phyloP scores from a whole-genome alignment of 1,140 invertebrate genomes.

The Drosophila bocqueti region DNA sequence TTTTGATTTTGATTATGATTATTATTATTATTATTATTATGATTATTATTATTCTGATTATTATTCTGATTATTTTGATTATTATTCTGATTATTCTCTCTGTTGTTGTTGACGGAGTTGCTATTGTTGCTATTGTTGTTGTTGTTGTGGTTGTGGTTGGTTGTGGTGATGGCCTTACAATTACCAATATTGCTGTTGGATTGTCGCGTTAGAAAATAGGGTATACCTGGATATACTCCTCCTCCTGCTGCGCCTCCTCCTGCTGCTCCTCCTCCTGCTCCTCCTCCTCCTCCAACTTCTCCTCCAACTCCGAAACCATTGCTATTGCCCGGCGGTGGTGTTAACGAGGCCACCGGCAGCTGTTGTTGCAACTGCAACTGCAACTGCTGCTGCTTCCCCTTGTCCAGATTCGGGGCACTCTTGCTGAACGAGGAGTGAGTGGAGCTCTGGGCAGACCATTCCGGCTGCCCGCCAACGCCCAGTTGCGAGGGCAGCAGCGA shows the following conservation, averaged over 20 bases:
- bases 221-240: conserved; percentile 61
- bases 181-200: conserved; percentile 43
- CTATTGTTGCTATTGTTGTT: conserved; percentile 27
- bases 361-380: conserved; percentile 27
- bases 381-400: conserved; percentile 84
- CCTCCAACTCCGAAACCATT: conserved; percentile 19
- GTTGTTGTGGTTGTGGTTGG: conserved; percentile 13
- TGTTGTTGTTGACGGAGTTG: conserved; percentile 39
- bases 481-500: conserved; percentile 88
- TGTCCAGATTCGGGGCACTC: conserved; percentile 93
- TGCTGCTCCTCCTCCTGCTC: background rate
- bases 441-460: conserved; percentile 82
- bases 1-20: conserved; percentile 33
- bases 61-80: conserved; percentile 34
- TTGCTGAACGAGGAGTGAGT: conserved; percentile 86
- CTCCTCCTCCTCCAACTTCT: background rate
- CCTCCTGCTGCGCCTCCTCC: conserved; percentile 11
- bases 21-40: conserved; percentile 27
- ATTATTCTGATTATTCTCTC: conserved; percentile 32
- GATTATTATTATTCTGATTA: conserved; percentile 36
- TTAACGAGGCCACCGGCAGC: conserved; percentile 37
- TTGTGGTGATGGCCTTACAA: conserved; percentile 35
- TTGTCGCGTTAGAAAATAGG: conserved; percentile 65
- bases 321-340: conserved; percentile 38
- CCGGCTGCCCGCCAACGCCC: conserved; percentile 75